Evolutionary conservation across 2,888 invertebrate species (phyloP), one percentile per base, ranked within the genome.

Genomic region (Tinea trinotella): DNA sequence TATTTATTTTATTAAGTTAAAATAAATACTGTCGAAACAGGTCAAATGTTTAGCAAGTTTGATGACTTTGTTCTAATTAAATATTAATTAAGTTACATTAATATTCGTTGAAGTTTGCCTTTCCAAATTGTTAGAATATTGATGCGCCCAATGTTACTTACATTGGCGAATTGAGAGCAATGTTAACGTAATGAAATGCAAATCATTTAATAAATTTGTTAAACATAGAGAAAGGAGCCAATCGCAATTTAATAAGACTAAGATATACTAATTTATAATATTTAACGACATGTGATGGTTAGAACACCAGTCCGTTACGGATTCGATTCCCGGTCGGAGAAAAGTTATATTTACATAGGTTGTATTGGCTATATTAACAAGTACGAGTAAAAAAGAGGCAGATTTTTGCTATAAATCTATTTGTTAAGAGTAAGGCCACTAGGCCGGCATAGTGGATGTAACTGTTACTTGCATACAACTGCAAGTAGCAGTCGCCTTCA

Each of bases 111-210:
- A 15, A 46, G 17, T 15, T 50, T 18, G 22, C 3, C 22, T 50
- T 24, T 22, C 24, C 4, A 18, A 24, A 50, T 24, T 13, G n/a
- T n/a, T n/a, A n/a, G 24, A 53, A 24, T 48, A 36, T 54, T 48
- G 57, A 57, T 56, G 55, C 54, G 35, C 54, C 54, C 13, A 22
- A 34, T 46, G 35, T 40, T 15, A 9, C 20, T 50, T 18, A 15
- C 7, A n/a, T 12, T 9, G 40, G 12, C 12, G 40, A 30, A 53
- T 35, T 15, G 55, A 52, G 52, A 56, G 52, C 19, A 30, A 52
- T 20, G 15, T 20, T 20, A 40, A n/a, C 50, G 24, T 56, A 56
- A 54, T 35, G 34, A 35, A 54, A 56, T 54, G 50, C 12, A 44
- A 56, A 56, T 50, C n/a, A 24, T 3, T 50, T 50, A 19, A 46